These are phyloP conservation scores for Ophthalmolycus amberensis DNA, from an alignment of 2,113 vertebrate genomes.

Conservation along the genomic window DNA sequence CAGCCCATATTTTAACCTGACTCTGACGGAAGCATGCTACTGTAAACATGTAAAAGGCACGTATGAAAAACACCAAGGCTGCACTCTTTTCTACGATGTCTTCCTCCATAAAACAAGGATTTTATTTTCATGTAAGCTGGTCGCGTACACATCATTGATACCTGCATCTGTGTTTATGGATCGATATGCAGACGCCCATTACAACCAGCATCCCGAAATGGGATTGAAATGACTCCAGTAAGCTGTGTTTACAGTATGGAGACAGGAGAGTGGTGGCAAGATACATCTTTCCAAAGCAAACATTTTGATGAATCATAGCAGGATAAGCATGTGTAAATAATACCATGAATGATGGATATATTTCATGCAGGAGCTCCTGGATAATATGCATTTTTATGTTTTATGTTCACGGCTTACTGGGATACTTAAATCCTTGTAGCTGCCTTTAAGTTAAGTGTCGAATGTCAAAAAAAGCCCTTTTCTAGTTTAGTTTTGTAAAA, in stretches of 20 bases:
- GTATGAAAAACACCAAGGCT: not conserved
- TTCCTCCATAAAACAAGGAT: not conserved
- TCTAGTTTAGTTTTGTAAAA: too few relatives aligned
- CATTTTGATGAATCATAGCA: not conserved
- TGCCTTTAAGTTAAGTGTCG: not conserved
- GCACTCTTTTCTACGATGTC: not conserved
- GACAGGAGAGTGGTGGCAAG: not conserved
- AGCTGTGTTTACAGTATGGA: not conserved
- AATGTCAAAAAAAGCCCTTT: too few relatives aligned
- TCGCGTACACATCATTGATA: not conserved
- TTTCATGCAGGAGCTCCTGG: not conserved
- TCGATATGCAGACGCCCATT: not conserved
- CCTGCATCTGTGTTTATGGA: not conserved
- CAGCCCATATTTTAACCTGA: constrained; percentile 67
- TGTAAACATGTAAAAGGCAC: constrained; percentile 54
- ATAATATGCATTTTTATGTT: not conserved
- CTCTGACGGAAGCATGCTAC: constrained; percentile 18
- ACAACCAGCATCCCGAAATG: not conserved
- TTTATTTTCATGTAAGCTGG: not conserved
- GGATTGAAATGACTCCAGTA: not conserved
- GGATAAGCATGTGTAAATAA: not conserved
- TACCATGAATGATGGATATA: not conserved
- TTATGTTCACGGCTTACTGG: not conserved
- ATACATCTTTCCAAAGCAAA: not conserved
- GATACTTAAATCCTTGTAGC: not conserved